Conservation (phyloP, 2,113 vertebrate genomes). For the Nyctibius bracteatus region DNA sequence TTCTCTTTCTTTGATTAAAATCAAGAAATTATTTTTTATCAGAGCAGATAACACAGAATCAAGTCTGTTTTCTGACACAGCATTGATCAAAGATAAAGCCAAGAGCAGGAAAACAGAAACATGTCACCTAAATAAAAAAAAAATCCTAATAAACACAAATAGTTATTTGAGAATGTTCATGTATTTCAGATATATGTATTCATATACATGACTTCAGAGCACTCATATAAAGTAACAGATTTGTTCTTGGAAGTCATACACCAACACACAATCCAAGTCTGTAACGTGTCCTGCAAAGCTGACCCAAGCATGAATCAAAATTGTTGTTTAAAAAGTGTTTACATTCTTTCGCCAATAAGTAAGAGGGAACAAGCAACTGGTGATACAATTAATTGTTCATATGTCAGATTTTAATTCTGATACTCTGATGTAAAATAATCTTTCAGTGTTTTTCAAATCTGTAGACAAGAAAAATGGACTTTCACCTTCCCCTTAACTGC, state of each 20-base stretch:
- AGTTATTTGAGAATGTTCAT: neutral
- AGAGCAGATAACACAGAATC: neutral
- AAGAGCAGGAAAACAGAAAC: neutral
- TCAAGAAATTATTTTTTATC: neutral
- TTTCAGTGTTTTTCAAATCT: neutral
- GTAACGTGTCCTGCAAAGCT: accelerated
- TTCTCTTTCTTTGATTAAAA: neutral
- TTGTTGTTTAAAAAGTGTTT: neutral
- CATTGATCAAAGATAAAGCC: neutral
- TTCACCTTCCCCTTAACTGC: neutral
- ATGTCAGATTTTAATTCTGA: neutral
- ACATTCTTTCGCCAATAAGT: neutral
- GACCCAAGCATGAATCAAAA: neutral
- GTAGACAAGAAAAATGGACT: neutral
- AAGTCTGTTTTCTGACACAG: neutral
- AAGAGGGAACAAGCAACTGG: neutral
- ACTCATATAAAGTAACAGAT: neutral
- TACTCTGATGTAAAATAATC: neutral
- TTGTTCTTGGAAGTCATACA: neutral
- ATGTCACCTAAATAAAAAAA: neutral
- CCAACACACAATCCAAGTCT: neutral
- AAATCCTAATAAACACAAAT: neutral
- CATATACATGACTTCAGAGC: neutral
- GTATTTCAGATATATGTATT: neutral
- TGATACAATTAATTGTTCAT: neutral